Percentiles rank a stretch among this genome's conserved stretches.
Conservation (phyloP, 2,113 vertebrate species). For the Acrocephalus kingi region DNA sequence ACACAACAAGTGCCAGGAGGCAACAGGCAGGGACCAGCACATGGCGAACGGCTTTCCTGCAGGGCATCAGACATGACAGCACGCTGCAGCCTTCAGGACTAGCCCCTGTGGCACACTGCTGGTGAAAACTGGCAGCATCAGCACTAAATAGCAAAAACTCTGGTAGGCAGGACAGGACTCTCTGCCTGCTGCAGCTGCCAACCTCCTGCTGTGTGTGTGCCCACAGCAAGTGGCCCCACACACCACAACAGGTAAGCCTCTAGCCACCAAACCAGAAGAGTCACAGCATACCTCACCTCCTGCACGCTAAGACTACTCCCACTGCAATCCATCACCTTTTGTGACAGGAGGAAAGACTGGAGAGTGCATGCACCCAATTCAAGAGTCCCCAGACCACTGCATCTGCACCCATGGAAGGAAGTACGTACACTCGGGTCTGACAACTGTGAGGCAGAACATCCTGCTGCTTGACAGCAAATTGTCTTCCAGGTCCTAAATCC, state of each 20-base stretch:
- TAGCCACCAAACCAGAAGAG: not conserved
- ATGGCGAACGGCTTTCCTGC: rapidly evolving
- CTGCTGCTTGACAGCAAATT: not conserved
- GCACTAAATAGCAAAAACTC: not conserved
- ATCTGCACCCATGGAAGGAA: not conserved
- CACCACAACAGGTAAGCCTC: not conserved
- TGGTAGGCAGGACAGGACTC: not conserved
- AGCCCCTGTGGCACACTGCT: rapidly evolving
- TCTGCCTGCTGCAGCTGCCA: not conserved
- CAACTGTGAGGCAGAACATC: not conserved
- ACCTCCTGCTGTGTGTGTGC: not conserved
- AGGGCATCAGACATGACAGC: not conserved
- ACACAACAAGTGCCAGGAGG: not conserved
- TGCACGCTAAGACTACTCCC: not conserved
- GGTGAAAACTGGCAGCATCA: not conserved
- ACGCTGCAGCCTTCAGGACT: not conserved
- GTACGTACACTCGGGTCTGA: slow-evolving; percentile 19
- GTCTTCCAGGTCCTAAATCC: not conserved
- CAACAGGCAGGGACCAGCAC: not conserved
- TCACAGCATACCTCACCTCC: not conserved
- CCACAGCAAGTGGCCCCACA: rapidly evolving
- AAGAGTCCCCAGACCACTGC: not conserved
- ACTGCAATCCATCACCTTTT: not conserved
- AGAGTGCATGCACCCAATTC: not conserved
- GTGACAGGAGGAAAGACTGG: not conserved